Conservation (phyloP, 2,113 vertebrate species). For the Anseranas semipalmata region DNA sequence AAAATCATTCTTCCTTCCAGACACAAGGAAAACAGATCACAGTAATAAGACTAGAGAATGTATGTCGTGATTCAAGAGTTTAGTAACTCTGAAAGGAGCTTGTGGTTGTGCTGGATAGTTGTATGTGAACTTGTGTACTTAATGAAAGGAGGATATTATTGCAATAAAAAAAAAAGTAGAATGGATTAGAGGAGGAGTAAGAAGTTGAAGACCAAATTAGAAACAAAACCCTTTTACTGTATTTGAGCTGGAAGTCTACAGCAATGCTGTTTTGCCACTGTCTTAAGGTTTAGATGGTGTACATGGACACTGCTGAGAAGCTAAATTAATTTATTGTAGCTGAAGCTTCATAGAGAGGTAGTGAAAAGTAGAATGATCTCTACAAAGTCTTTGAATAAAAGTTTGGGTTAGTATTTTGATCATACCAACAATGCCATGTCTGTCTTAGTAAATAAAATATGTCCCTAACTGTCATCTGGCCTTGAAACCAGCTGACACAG, state of each 20-base stretch:
- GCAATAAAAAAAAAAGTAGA: background rate
- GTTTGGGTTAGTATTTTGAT: background rate
- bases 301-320: background rate
- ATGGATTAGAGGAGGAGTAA: background rate
- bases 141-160: background rate
- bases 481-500: background rate
- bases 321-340: background rate
- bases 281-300: background rate
- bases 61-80: background rate
- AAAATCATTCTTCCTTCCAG: background rate
- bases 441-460: background rate
- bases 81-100: background rate
- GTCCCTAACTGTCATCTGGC: background rate
- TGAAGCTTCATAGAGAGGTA: background rate
- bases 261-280: background rate
- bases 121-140: background rate
- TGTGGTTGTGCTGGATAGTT: background rate
- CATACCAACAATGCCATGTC: background rate
- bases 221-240: background rate
- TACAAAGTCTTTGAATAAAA: background rate
- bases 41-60: background rate
- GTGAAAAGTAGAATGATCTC: background rate
- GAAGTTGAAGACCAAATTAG: background rate
- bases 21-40: background rate
- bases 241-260: background rate